Conservation (phyloP, 2,888 invertebrate species). For the Thymelicus sylvestris region DNA sequence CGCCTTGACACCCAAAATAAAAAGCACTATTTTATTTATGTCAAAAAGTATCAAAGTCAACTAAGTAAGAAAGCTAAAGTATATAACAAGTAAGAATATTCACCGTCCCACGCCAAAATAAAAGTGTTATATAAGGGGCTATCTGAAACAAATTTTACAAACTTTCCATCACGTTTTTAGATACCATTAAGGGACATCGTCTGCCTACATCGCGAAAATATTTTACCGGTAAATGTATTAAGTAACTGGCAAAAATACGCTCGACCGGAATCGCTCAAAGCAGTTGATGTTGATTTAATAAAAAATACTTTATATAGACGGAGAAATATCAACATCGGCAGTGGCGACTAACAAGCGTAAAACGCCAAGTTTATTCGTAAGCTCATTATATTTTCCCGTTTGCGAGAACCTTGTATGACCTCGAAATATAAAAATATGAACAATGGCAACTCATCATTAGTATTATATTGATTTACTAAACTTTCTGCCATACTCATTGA, state of each 20-base stretch:
- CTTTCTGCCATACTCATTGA: too few species aligned
- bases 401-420: slow-evolving; percentile 13
- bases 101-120: too few species aligned
- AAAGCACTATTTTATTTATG: too few species aligned
- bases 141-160: neutral
- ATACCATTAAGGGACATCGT: neutral
- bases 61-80: too few species aligned
- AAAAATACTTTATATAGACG: slow-evolving; percentile 16
- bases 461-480: too few species aligned
- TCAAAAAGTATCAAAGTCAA: too few species aligned
- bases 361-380: slow-evolving; percentile 26
- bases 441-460: slow-evolving; percentile 14
- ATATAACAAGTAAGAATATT: too few species aligned
- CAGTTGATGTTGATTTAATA: slow-evolving; percentile 21
- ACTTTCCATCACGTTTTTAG: neutral
- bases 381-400: slow-evolving; percentile 32
- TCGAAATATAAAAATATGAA: slow-evolving; percentile 7
- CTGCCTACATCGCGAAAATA: neutral
- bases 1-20: too few species aligned
- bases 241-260: slow-evolving; percentile 6
- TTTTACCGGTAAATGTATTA: slow-evolving; percentile 8
- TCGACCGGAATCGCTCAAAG: slow-evolving; percentile 6
- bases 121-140: neutral
- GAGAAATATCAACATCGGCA: slow-evolving; percentile 16
- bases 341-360: slow-evolving; percentile 22